phyloP scores from a whole-genome alignment of 2,113 vertebrate species.

The Ammospiza caudacuta region DNA sequence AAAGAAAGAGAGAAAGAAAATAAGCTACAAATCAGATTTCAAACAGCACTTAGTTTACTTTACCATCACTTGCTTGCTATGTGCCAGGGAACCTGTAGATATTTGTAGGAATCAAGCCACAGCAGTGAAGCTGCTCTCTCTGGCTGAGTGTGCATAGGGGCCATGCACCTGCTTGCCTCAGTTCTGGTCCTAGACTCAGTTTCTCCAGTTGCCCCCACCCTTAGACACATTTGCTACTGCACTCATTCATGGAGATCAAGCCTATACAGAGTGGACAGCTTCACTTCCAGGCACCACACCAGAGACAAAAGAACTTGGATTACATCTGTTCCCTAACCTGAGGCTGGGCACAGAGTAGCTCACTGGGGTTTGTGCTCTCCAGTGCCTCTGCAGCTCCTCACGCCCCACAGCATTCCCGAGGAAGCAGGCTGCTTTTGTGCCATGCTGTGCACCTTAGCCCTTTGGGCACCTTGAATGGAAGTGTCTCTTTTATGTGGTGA shows the following conservation, averaged over 20 bases:
- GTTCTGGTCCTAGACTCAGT: background rate
- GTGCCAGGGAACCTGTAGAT: background rate
- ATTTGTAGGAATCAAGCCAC: background rate
- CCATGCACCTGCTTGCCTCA: background rate
- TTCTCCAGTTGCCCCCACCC: background rate
- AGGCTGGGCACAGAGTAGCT: background rate
- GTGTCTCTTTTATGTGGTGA: background rate
- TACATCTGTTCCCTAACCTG: background rate
- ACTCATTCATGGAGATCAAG: background rate
- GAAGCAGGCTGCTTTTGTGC: background rate
- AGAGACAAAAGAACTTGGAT: background rate
- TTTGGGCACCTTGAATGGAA: background rate
- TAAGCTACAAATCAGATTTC: background rate
- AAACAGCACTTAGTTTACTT: background rate
- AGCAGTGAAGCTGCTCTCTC: background rate
- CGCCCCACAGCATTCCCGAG: background rate
- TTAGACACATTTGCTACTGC: accelerated
- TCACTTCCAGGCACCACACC: background rate
- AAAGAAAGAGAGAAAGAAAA: background rate
- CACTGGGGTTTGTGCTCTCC: background rate
- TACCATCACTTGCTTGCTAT: background rate
- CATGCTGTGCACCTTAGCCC: background rate
- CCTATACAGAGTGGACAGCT: accelerated
- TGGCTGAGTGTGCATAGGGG: too few species aligned
- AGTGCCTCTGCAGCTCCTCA: background rate